A percentile compares a stretch with the other conserved stretches of the same genome.
These are phyloP conservation scores for Thumatha senex DNA, from an alignment of 2,888 invertebrate species.

Conservation along the genomic window DNA sequence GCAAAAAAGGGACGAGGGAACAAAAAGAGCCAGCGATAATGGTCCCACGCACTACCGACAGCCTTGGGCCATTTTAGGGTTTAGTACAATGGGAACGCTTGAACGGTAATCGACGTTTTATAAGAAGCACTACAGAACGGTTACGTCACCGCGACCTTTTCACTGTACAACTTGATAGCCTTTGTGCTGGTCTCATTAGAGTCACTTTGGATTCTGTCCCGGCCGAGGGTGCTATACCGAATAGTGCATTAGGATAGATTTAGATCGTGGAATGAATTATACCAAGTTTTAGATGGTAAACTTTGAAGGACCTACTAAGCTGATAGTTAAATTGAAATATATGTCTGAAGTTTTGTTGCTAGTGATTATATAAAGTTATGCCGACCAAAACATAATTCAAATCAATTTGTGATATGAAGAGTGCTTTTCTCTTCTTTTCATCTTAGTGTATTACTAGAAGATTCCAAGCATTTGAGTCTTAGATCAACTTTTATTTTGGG, in stretches of 20 bases:
- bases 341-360: too few species aligned
- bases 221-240: conserved; percentile 32
- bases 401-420: too few species aligned
- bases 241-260: conserved; percentile 38
- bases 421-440: too few species aligned
- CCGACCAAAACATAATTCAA: too few species aligned
- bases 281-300: conserved; percentile 23
- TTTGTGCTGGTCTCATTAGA: conserved; percentile 63
- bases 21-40: conserved; percentile 71
- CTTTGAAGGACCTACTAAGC: neutral
- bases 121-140: conserved; percentile 59
- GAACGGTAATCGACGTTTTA: conserved; percentile 68
- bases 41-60: conserved; percentile 58
- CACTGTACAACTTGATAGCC: conserved; percentile 48
- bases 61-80: conserved; percentile 61
- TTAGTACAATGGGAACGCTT: conserved; percentile 64
- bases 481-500: too few species aligned
- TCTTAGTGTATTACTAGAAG: too few species aligned
- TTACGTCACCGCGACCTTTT: conserved; percentile 57
- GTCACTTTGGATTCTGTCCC: conserved; percentile 57
- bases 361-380: too few species aligned
- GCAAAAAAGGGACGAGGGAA: conserved; percentile 59
- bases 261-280: conserved; percentile 18
- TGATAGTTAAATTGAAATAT: too few species aligned
- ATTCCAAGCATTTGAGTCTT: too few species aligned